A percentile compares a stretch with the other conserved stretches of the same genome.
Conservation (phyloP, 2,113 vertebrate genomes). For the Cacatua alba region DNA sequence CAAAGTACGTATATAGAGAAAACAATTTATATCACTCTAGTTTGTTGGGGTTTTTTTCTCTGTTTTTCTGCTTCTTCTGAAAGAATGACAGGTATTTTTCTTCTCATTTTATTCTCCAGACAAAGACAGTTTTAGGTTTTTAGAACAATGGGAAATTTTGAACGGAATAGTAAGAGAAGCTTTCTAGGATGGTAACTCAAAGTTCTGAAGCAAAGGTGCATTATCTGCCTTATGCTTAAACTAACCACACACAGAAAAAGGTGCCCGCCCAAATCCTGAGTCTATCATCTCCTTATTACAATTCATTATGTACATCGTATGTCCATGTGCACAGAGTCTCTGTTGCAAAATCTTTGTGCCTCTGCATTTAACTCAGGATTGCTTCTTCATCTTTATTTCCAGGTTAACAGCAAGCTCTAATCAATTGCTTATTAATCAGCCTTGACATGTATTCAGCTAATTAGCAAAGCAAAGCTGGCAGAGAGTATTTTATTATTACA, state of each 20-base stretch:
- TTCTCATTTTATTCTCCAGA: neutral
- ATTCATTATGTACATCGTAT: neutral
- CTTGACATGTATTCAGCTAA: neutral
- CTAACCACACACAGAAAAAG: neutral
- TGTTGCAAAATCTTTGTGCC: neutral
- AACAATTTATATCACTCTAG: neutral
- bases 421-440: neutral
- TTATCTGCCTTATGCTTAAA: neutral
- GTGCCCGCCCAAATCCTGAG: accelerated
- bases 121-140: neutral
- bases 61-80: neutral
- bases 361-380: neutral
- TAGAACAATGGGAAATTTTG: neutral
- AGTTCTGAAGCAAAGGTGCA: neutral
- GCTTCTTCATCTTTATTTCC: neutral
- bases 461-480: neutral
- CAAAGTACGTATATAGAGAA: neutral
- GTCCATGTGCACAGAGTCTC: neutral
- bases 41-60: neutral
- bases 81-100: neutral
- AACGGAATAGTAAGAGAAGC: neutral
- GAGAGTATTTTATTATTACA: neutral
- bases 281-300: neutral
- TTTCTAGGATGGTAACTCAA: neutral
- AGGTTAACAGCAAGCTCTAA: neutral